These are phyloP conservation scores for Tuberolachnus salignus DNA, from an alignment of 2,888 invertebrate genomes.

Conservation along the genomic window DNA sequence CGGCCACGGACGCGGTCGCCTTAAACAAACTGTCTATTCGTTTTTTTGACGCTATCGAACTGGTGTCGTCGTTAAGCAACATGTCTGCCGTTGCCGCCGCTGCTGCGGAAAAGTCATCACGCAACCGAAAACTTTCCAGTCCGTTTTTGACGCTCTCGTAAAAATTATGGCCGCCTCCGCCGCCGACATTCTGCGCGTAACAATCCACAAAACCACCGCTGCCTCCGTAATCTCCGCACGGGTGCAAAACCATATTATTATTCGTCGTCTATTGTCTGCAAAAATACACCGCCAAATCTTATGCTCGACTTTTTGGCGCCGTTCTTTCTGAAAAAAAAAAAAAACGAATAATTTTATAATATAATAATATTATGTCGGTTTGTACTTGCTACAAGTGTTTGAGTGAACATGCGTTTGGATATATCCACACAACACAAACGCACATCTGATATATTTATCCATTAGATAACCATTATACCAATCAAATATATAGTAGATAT, in stretches of 20 bases:
- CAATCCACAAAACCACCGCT: conserved; percentile 23
- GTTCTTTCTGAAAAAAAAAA: no score
- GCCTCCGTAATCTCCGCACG: conserved; percentile 10
- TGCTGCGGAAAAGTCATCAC: neutral
- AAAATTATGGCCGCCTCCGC: conserved; percentile 32
- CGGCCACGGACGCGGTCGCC: conserved; percentile 69
- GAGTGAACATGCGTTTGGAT: no score
- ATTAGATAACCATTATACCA: no score
- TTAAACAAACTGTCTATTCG: conserved; percentile 87
- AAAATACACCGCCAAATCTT: no score
- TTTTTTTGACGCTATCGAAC: conserved; percentile 70
- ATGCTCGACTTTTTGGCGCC: neutral
- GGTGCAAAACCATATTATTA: conserved; percentile 35
- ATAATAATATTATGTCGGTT: no score
- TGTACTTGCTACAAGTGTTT: no score
- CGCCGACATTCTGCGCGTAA: conserved; percentile 26
- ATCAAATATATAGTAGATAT: no score
- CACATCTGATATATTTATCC: no score
- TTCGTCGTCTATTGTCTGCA: neutral
- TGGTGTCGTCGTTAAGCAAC: conserved; percentile 43
- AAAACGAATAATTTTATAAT: no score
- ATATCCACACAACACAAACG: no score
- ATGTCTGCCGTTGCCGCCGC: neutral
- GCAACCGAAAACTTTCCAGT: conserved; percentile 45
- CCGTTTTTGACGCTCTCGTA: conserved; percentile 47